Evolutionary conservation across 2,113 vertebrate genomes (phyloP), one percentile per base, ranked within the genome.

Genomic region (Onychorhynchus coronatus): DNA sequence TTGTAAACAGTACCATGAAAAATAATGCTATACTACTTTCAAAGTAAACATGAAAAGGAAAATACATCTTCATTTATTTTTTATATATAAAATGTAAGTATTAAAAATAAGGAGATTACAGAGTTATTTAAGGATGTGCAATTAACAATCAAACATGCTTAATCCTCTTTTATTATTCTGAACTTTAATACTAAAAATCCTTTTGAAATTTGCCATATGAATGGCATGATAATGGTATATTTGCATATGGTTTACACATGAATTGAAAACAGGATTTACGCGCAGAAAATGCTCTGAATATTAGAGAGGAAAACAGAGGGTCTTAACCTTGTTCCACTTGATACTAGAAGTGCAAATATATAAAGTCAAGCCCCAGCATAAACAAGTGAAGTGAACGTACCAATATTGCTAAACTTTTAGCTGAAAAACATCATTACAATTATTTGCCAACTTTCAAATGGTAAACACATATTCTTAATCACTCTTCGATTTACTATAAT

Each of bases 31-130:
- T 77, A 41, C 33, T 52, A 47, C 42, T 92, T 63, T 27, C 28
- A 67, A 52, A 91, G 13, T 39, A 81, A 93, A 71, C 8, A 75
- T 44, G 24, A 61, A 62, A 49, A 67, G 41, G 9, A 72, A 82
- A 97, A 77, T 31, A 33, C 15, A 66, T 90, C 42, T 70, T 74
- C 7, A 61, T 62, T 86, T 73, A 70, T 79, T 95, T 95, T 61
- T 37, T 75, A 0, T 37, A 72, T 65, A 72, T 71, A 73, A 94
- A 93, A 81, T 58, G 3, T 73, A 77, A 70, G 11, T 44, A 82
- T 47, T 84, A 73, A 63, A 93, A 95, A 84, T 42, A 92, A 88
- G 55, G 42, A 91, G 90, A 95, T 93, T 94, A 75, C 6, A 72
- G 61, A 81, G 59, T 71, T 96, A 84, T 65, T 93, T 91, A 78